These are phyloP conservation scores for Salvelinus alpinus DNA, from an alignment of 2,113 vertebrate genomes.

Conservation along the genomic window DNA sequence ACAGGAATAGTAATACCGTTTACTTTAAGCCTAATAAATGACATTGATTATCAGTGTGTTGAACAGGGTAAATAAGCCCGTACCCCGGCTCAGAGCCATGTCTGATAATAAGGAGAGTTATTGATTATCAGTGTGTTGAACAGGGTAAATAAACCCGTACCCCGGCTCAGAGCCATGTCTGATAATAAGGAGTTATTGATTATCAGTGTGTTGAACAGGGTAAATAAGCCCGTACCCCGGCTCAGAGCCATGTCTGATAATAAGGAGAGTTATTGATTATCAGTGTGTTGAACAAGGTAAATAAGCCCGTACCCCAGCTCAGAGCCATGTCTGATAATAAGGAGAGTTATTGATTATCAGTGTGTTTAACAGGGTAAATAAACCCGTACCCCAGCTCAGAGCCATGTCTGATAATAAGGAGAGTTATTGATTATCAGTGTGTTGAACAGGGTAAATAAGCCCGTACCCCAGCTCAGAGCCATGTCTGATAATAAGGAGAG, in stretches of 20 bases:
- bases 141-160: slow-evolving; percentile 63
- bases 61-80: slow-evolving; percentile 64
- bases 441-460: slow-evolving; percentile 65
- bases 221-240: slow-evolving; percentile 58
- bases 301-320: slow-evolving; percentile 59
- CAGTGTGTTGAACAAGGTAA: slow-evolving; percentile 62
- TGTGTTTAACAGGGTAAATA: slow-evolving; percentile 64
- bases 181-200: slow-evolving; percentile 29
- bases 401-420: slow-evolving; percentile 51
- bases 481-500: slow-evolving; percentile 49
- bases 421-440: slow-evolving; percentile 39
- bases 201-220: slow-evolving; percentile 59
- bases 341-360: slow-evolving; percentile 30
- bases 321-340: slow-evolving; percentile 49
- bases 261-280: slow-evolving; percentile 19
- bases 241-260: slow-evolving; percentile 53
- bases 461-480: slow-evolving; percentile 40
- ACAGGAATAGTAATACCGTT: too few relatives aligned
- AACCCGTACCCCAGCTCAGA: slow-evolving; percentile 49
- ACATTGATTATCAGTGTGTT: slow-evolving; percentile 47
- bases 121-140: slow-evolving; percentile 62
- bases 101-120: slow-evolving; percentile 44
- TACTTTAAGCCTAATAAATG: too few relatives aligned
- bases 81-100: slow-evolving; percentile 44
- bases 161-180: slow-evolving; percentile 46